phyloP scores from a whole-genome alignment of 2,888 invertebrate species.

The Acrobasis repandana region DNA sequence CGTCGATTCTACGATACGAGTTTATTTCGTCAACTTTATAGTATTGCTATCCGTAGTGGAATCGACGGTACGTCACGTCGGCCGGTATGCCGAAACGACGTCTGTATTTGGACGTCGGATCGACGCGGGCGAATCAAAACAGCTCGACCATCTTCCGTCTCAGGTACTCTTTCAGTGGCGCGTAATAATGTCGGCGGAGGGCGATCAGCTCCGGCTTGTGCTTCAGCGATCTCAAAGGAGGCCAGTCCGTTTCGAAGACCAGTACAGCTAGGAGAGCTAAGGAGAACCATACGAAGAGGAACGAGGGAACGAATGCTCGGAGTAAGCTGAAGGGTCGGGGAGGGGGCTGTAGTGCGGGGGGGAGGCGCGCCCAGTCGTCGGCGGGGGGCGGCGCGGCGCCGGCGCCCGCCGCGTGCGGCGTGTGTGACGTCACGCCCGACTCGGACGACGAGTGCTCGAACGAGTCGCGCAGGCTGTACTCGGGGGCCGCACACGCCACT shows the following conservation, averaged over 20 bases:
- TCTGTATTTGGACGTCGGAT: slow-evolving; percentile 11
- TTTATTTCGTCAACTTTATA: background rate
- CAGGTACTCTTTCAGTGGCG: slow-evolving; percentile 91
- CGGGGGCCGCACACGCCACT: slow-evolving; percentile 41
- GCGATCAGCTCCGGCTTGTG: slow-evolving; percentile 90
- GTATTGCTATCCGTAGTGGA: slow-evolving; percentile 23
- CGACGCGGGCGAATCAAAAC: slow-evolving; percentile 74
- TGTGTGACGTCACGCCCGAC: slow-evolving; percentile 84
- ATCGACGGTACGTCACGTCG: slow-evolving; percentile 30
- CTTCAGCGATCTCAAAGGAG: slow-evolving; percentile 86
- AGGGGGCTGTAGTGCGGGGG: slow-evolving; percentile 48
- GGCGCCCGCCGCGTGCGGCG: slow-evolving; percentile 78
- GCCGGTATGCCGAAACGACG: slow-evolving; percentile 6
- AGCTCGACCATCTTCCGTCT: slow-evolving; percentile 84
- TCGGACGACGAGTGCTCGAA: slow-evolving; percentile 91
- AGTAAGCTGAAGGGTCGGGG: slow-evolving; percentile 83
- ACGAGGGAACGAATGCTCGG: slow-evolving; percentile 89
- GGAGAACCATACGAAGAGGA: slow-evolving; percentile 87
- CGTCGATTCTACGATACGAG: background rate
- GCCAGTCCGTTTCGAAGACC: slow-evolving; percentile 90
- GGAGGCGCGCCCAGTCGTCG: slow-evolving; percentile 69
- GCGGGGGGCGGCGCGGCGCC: slow-evolving; percentile 37
- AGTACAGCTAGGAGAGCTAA: slow-evolving; percentile 87
- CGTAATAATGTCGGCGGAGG: slow-evolving; percentile 91
- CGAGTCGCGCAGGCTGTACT: slow-evolving; percentile 87